A percentile compares a stretch with the other conserved stretches of the same genome.
Conservation (phyloP, 2,888 invertebrate genomes). For the Chymomyza caudatula region DNA sequence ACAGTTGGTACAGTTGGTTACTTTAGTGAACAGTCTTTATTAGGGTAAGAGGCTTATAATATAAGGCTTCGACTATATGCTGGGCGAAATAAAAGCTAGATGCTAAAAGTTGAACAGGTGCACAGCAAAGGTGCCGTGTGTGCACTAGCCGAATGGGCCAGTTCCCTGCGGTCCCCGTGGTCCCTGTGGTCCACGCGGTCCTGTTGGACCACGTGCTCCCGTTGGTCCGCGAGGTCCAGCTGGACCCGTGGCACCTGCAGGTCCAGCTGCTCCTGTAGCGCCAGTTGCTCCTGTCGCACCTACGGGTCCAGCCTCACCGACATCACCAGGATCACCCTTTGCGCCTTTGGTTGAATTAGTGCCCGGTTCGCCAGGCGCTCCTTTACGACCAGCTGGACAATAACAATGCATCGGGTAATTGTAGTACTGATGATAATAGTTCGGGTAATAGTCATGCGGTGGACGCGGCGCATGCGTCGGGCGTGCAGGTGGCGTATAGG, state of each 20-base stretch:
- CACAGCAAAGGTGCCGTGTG: no score
- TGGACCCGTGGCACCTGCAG: constrained; percentile 9
- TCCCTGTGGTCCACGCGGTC: not conserved
- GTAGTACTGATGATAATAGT: not conserved
- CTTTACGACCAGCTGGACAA: constrained; percentile 27
- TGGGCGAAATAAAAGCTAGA: no score
- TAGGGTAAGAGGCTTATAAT: not conserved
- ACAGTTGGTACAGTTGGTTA: not conserved
- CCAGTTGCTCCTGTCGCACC: constrained; percentile 28
- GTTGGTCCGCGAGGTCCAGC: not conserved
- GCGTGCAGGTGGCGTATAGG: not conserved
- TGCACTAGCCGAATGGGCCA: not conserved
- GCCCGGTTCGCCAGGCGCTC: not conserved
- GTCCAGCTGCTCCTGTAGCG: constrained; percentile 23
- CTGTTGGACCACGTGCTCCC: not conserved
- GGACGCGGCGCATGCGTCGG: not conserved
- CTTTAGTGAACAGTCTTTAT: constrained; percentile 7
- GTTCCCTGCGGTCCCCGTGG: not conserved
- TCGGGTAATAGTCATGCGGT: constrained; percentile 22
- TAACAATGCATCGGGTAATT: constrained; percentile 15
- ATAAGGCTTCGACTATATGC: not conserved
- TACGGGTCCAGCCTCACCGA: constrained; percentile 7
- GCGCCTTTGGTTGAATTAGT: not conserved
- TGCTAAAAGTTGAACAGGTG: no score
- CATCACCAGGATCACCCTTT: constrained; percentile 6